Evolutionary conservation across 2,888 invertebrate species (phyloP).

Genomic region (Alsophila aescularia): DNA sequence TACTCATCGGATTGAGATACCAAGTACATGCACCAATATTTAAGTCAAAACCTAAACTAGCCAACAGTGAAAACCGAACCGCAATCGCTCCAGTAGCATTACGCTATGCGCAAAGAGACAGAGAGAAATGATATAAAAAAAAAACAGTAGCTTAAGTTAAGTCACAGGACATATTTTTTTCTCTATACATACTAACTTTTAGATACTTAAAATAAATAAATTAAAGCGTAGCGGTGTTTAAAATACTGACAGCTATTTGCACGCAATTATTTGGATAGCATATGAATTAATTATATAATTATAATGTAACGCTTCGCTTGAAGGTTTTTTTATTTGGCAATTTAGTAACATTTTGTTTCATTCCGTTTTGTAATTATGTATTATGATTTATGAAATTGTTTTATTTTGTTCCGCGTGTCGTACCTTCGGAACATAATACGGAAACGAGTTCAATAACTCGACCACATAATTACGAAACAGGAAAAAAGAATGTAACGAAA

Average conservation of each 20-base stretch:
- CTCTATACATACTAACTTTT: too few species aligned
- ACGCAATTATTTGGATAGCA: slow-evolving; percentile 2
- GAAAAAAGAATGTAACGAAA: neutral
- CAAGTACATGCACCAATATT: too few species aligned
- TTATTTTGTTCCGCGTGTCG: slow-evolving; percentile 19
- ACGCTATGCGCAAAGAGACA: too few species aligned
- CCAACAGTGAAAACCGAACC: too few species aligned
- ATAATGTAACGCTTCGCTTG: neutral
- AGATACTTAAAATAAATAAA: too few species aligned
- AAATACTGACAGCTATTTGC: slow-evolving; percentile 3
- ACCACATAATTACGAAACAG: neutral
- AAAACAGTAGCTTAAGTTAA: too few species aligned
- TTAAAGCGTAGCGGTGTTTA: slow-evolving; percentile 5
- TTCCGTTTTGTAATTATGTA: neutral
- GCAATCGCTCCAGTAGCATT: too few species aligned
- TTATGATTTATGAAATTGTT: slow-evolving; percentile 13
- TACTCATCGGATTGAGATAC: too few species aligned
- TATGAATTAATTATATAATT: slow-evolving; percentile 10
- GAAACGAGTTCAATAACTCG: slow-evolving; percentile 7
- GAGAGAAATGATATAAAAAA: too few species aligned
- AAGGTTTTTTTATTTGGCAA: slow-evolving; percentile 15
- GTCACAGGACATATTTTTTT: too few species aligned
- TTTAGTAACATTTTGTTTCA: slow-evolving; percentile 6
- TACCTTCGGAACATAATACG: slow-evolving; percentile 7
- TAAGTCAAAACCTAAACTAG: too few species aligned